Conservation (phyloP, 2,797 vertebrate genomes). For the Acrossocheilus wenchowensis region DNA sequence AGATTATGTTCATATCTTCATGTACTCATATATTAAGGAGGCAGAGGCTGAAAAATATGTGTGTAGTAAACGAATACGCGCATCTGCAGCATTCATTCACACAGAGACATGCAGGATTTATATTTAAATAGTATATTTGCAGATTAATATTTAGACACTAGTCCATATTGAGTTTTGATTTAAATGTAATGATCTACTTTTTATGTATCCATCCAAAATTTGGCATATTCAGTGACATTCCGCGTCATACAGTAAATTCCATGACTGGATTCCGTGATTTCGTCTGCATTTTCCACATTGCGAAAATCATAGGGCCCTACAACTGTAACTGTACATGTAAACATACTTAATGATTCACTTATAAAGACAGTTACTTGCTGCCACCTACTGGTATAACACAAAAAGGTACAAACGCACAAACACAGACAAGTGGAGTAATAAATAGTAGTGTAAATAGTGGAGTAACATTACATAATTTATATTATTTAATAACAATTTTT, state of each 20-base stretch:
- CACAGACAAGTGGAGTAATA: not conserved
- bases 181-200: not conserved
- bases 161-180: not conserved
- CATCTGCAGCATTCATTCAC: too few relatives aligned
- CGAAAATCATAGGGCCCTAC: not conserved
- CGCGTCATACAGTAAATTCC: not conserved
- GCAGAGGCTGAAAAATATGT: too few relatives aligned
- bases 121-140: too few relatives aligned
- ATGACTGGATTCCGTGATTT: not conserved
- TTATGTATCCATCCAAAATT: not conserved
- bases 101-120: too few relatives aligned
- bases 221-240: not conserved
- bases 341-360: not conserved
- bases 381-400: conserved; percentile 2
- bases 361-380: not conserved
- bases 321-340: not conserved
- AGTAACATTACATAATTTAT: not conserved
- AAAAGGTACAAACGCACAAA: not conserved
- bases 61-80: too few relatives aligned
- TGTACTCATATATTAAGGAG: too few relatives aligned
- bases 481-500: not conserved
- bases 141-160: too few relatives aligned
- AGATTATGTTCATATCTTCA: not conserved
- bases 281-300: not conserved
- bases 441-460: not conserved